Base-by-base conservation (phyloP, 1,140 invertebrate genomes). In the Drosophila orena region DNA sequence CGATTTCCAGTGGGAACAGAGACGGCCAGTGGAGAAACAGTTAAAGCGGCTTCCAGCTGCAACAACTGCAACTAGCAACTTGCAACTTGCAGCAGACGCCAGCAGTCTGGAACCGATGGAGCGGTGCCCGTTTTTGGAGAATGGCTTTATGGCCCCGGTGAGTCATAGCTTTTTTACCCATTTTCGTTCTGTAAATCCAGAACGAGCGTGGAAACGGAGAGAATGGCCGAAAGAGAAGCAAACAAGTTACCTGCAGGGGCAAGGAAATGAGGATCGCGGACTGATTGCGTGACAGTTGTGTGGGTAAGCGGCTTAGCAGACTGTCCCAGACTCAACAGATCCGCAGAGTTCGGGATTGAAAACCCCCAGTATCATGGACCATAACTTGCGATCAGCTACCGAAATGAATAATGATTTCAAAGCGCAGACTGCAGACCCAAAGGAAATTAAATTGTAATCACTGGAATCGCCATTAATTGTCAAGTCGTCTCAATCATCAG, bases 281-380 rank as follows among this genome's bases (percentile, higher is more conserved):
- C 70, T 62, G 71, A 61, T 78, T 62, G 61, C 84, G 83, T 86
- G 83, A 81, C 83, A 88, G 70, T 83, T 86, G 84, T 88, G 84
- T 79, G 75, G 75, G 79, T 86, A 86, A 86, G 79, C 84, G 71
- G 83, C 83, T 86, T 89, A 86, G 72, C 42, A 69, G 84, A 72
- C 78, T 81, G 60, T 69, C 70, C 56, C 59, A 64, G 54, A 57
- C 58, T 64, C 60, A 65, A 1, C 10, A 64, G 60, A 37, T 65
- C 37, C 46, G 30, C 46, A 27, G 58, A 58, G 60, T 52, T 47
- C 17, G 35, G 47, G 15, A 50, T 34, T 47, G 65, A 38, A 56
- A 47, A 44, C 55, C 44, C 65, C 44, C 27, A 38, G 34, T 37
- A 56, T 62, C 62, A 68, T 55, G 66, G 65, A 43, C 35, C 50